phyloP scores from a whole-genome alignment of 2,797 vertebrate species.

The Onychomys torridus region DNA sequence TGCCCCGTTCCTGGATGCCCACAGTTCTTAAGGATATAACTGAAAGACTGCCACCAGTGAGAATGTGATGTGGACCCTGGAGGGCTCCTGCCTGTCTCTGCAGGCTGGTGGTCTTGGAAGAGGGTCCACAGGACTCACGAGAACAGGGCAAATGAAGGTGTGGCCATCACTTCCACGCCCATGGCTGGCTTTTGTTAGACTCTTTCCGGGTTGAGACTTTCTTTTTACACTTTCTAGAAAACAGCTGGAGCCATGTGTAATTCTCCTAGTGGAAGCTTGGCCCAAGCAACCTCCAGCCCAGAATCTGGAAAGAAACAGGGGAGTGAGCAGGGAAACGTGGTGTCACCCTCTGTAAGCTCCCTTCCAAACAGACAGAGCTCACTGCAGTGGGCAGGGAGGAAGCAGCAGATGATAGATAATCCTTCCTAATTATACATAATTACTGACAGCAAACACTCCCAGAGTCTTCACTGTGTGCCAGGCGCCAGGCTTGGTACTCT shows the following conservation, averaged over 20 bases:
- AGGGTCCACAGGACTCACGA: not conserved
- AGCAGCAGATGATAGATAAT: not conserved
- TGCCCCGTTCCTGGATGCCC: not conserved
- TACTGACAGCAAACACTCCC: fast-evolving
- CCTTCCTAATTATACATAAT: not conserved
- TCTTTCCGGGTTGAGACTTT: not conserved
- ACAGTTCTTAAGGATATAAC: not conserved
- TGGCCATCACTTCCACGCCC: fast-evolving
- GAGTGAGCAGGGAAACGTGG: not conserved
- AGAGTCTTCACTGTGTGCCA: not conserved
- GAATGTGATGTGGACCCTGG: not conserved
- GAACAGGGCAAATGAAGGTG: not conserved
- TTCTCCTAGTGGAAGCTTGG: not conserved
- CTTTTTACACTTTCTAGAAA: fast-evolving
- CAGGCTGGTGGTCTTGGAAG: not conserved
- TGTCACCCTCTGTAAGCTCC: not conserved
- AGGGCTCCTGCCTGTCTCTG: not conserved
- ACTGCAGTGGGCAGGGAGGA: not conserved
- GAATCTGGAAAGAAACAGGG: not conserved
- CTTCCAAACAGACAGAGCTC: not conserved
- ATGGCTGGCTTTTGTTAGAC: not conserved
- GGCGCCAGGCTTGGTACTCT: not conserved
- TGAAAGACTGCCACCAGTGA: not conserved
- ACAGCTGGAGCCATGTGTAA: fast-evolving
- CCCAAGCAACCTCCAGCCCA: not conserved